These are phyloP conservation scores for Anguilla anguilla DNA, from an alignment of 2,797 vertebrate species.

Conservation along the genomic window DNA sequence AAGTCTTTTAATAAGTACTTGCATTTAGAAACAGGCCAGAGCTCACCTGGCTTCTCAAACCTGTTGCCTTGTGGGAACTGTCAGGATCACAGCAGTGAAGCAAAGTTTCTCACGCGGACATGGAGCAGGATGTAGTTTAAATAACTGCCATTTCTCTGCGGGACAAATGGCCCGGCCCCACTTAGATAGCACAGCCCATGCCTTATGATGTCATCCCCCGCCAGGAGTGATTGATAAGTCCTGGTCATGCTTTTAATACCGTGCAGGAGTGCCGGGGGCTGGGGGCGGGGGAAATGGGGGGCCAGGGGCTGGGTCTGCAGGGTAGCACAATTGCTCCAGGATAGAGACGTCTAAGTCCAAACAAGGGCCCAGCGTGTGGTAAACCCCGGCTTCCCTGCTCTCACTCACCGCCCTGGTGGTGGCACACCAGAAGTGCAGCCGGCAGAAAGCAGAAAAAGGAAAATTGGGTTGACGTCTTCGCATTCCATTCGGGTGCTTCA, in stretches of 20 bases:
- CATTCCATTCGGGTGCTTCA: constrained; percentile 61
- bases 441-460: background rate
- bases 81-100: constrained; percentile 60
- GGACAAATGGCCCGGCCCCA: constrained; percentile 60
- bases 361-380: constrained; percentile 56
- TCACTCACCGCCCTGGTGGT: constrained; percentile 40
- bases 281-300: constrained; percentile 22
- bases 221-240: constrained; percentile 72
- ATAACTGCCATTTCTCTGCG: constrained; percentile 72
- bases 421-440: constrained; percentile 48
- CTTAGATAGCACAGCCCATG: constrained; percentile 75
- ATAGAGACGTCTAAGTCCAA: constrained; percentile 69
- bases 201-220: constrained; percentile 74
- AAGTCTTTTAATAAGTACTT: background rate
- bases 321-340: constrained; percentile 59
- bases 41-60: constrained; percentile 40
- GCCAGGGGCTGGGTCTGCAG: constrained; percentile 35
- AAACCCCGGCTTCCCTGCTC: constrained; percentile 25
- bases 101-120: constrained; percentile 60
- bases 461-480: background rate
- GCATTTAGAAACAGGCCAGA: constrained; percentile 13
- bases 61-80: constrained; percentile 41
- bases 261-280: constrained; percentile 34
- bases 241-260: constrained; percentile 58
- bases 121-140: constrained; percentile 61